Conservation (phyloP, 2,113 vertebrate genomes). For the Felis chaus region DNA sequence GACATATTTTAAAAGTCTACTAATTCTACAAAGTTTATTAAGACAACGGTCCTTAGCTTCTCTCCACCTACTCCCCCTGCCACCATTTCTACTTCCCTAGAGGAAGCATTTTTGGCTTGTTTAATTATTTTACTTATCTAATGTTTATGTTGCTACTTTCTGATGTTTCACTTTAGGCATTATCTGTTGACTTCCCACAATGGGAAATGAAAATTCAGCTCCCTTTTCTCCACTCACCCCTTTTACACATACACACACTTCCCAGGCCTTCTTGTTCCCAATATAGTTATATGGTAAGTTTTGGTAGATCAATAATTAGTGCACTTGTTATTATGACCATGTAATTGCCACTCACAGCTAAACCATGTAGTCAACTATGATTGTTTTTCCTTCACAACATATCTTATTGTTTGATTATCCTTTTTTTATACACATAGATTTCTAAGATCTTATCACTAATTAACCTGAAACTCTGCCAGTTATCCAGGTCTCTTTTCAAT, state of each 20-base stretch:
- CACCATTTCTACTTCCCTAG: not conserved
- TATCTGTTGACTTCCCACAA: not conserved
- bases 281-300: not conserved
- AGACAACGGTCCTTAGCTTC: not conserved
- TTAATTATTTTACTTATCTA: conserved; percentile 41
- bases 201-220: not conserved
- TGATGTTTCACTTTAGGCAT: not conserved
- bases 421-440: not conserved
- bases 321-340: not conserved
- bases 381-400: not conserved
- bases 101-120: not conserved
- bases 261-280: rapidly evolving
- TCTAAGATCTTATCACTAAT: not conserved
- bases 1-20: not conserved
- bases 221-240: not conserved
- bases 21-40: not conserved
- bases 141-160: conserved; percentile 37
- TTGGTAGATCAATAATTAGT: not conserved
- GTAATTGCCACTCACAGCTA: not conserved
- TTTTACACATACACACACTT: not conserved
- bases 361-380: not conserved
- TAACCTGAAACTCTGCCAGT: not conserved
- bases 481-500: not conserved
- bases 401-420: not conserved
- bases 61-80: not conserved